phyloP scores from a whole-genome alignment of 2,113 vertebrate genomes.

The Chaetorhynchus papuensis region DNA sequence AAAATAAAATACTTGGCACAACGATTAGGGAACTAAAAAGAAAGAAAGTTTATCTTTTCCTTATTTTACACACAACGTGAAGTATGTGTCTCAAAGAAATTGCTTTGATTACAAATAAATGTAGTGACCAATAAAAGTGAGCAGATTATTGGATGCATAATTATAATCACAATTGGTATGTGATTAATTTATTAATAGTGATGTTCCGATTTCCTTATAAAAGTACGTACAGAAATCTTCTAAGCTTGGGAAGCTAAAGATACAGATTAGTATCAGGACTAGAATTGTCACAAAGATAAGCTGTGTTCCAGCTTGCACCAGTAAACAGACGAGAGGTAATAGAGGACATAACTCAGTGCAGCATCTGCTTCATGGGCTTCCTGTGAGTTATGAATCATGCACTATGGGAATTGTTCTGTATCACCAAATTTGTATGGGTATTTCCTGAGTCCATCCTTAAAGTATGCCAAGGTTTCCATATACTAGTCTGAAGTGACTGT shows the following conservation, averaged over 20 bases:
- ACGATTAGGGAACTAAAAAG: not conserved
- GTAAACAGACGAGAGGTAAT: not conserved
- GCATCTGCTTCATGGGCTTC: not conserved
- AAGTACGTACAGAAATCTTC: not conserved
- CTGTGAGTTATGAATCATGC: not conserved
- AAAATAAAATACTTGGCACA: not conserved
- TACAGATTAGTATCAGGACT: not conserved
- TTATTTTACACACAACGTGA: not conserved
- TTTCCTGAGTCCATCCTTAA: not conserved
- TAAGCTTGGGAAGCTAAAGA: not conserved
- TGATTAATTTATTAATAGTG: slow-evolving; percentile 23
- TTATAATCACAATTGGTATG: not conserved
- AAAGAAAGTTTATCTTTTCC: not conserved
- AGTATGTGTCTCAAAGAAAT: not conserved
- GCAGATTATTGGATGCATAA: not conserved
- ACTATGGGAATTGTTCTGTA: not conserved
- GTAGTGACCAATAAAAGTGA: not conserved
- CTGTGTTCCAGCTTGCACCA: not conserved
- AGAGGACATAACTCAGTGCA: slow-evolving; percentile 13
- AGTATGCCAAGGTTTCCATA: not conserved
- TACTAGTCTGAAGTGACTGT: not conserved
- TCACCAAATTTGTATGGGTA: not conserved
- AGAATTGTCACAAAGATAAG: not conserved
- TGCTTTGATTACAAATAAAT: slow-evolving; percentile 32
- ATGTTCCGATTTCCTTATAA: not conserved